phyloP scores from a whole-genome alignment of 2,113 vertebrate genomes.

The Calypte anna region DNA sequence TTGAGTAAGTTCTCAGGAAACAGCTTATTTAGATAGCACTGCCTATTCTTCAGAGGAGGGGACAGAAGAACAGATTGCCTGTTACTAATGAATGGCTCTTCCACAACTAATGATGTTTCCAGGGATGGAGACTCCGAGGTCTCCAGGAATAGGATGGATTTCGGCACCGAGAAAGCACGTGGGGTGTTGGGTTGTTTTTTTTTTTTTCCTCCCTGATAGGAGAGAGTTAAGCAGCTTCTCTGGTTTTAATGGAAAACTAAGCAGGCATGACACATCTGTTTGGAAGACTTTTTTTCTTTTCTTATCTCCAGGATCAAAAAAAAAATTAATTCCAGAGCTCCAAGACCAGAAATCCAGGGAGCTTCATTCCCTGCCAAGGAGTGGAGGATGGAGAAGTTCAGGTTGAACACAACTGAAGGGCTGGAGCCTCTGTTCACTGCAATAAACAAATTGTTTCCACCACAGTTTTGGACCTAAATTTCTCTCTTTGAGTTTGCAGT shows the following conservation, averaged over 20 bases:
- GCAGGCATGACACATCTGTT: slow-evolving; percentile 65
- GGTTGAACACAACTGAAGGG: slow-evolving; percentile 15
- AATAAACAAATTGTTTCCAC: slow-evolving; percentile 22
- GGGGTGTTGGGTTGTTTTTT: not conserved
- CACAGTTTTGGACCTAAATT: not conserved
- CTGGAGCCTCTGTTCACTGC: not conserved
- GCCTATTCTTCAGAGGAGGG: slow-evolving; percentile 36
- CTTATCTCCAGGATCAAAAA: slow-evolving; percentile 66
- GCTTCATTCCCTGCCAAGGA: slow-evolving; percentile 6
- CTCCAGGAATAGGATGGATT: not conserved
- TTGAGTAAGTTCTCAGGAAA: slow-evolving; percentile 69
- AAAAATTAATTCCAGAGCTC: slow-evolving; percentile 46
- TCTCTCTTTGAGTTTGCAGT: not conserved
- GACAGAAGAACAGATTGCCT: slow-evolving; percentile 29
- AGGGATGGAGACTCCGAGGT: slow-evolving; percentile 3
- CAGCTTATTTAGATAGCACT: slow-evolving; percentile 69
- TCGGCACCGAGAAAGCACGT: not conserved
- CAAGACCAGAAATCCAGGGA: slow-evolving; percentile 34
- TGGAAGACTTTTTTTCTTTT: not conserved
- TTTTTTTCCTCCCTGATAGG: not conserved
- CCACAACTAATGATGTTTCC: slow-evolving; percentile 40
- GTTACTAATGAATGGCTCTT: slow-evolving; percentile 58
- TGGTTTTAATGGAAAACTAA: slow-evolving; percentile 48
- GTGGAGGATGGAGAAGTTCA: slow-evolving; percentile 20
- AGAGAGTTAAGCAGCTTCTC: slow-evolving; percentile 56